phyloP scores from a whole-genome alignment of 30 jellyfish, hydroid and myxozoan genomes.

The Haliclystus octoradiatus region DNA sequence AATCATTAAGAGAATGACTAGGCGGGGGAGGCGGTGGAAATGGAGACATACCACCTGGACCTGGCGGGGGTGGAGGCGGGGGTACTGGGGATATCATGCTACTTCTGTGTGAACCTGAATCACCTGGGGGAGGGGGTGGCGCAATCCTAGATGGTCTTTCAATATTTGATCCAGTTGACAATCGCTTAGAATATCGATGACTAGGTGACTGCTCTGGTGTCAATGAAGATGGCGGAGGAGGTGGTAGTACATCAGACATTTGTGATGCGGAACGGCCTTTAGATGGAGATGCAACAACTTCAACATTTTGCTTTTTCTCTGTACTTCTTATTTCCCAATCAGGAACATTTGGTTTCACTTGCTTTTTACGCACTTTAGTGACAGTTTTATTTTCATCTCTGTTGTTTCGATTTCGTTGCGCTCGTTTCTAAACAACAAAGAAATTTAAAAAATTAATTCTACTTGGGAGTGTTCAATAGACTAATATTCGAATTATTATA shows the following conservation, averaged over 20 bases:
- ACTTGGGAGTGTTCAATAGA: no score
- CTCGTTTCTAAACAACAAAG: no score
- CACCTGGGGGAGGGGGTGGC: conserved; percentile 93
- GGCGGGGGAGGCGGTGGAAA: conserved; percentile 8
- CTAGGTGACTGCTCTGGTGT: conserved; percentile 29
- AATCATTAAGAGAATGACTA: no score
- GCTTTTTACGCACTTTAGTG: conserved; percentile 27
- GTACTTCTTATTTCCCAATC: conserved; percentile 53
- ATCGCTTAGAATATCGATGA: conserved; percentile 15
- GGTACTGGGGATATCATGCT: conserved; percentile 1
- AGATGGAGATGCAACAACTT: not conserved
- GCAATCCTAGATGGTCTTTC: conserved; percentile 85
- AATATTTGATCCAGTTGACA: conserved; percentile 51
- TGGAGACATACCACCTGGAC: not conserved
- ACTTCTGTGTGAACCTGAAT: conserved; percentile 11
- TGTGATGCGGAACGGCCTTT: conserved; percentile 3
- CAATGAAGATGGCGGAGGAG: not conserved
- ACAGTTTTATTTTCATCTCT: conserved; percentile 11
- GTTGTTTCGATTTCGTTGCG: no score
- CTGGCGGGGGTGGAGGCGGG: conserved; percentile 27
- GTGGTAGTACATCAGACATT: conserved; percentile 10
- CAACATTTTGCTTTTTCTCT: conserved; percentile 4
- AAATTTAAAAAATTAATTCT: no score
- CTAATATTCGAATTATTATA: no score
- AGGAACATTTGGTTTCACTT: conserved; percentile 32